These are phyloP conservation scores for Hippopotamyrus pictus DNA, from an alignment of 2,797 vertebrate species.

Conservation along the genomic window DNA sequence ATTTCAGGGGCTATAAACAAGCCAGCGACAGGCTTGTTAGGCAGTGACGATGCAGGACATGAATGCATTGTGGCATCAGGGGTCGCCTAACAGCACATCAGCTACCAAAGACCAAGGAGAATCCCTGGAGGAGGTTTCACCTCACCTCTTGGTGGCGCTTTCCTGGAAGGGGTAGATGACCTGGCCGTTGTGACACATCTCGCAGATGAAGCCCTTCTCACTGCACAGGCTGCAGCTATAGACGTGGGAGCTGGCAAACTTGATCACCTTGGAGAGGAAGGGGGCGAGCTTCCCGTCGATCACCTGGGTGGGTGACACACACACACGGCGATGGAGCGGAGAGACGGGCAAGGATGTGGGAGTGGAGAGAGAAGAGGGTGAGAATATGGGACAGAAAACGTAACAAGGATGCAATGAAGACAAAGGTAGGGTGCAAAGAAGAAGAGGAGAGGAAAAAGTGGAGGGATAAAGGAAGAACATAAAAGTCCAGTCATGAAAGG, in stretches of 20 bases:
- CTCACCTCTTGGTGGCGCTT: constrained; percentile 85
- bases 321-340: background rate
- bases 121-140: background rate
- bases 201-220: constrained; percentile 97
- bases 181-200: constrained; percentile 90
- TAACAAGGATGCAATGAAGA: constrained; percentile 8
- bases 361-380: background rate
- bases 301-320: constrained; percentile 61
- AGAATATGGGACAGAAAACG: background rate
- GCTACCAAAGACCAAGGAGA: background rate
- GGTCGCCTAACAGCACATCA: background rate
- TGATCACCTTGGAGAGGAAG: constrained; percentile 93
- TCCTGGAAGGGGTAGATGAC: constrained; percentile 98
- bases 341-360: constrained; percentile 3
- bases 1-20: background rate
- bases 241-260: constrained; percentile 92
- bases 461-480: too few species aligned
- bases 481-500: background rate
- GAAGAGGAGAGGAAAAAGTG: background rate
- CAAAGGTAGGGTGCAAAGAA: background rate
- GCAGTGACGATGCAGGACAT: background rate
- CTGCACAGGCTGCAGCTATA: constrained; percentile 94
- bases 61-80: background rate
- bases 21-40: background rate
- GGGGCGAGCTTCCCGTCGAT: constrained; percentile 94